phyloP scores from a whole-genome alignment of 2,797 vertebrate species.

The Micromesistius poutassou region DNA sequence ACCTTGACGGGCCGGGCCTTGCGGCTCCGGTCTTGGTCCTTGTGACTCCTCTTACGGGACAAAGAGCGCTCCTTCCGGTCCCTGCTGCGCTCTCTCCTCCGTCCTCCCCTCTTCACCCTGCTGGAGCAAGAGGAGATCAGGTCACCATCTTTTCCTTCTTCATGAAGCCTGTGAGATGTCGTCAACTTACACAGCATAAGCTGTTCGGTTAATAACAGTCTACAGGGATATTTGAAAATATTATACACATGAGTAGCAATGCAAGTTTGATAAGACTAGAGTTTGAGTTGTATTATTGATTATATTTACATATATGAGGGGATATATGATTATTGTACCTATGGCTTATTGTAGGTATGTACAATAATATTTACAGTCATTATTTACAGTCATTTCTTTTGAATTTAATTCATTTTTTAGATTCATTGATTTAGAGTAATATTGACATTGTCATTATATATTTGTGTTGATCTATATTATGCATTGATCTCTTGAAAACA shows the following conservation, averaged over 20 bases:
- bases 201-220: neutral
- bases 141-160: neutral
- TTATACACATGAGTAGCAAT: neutral
- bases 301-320: neutral
- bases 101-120: slow-evolving; percentile 87
- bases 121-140: neutral
- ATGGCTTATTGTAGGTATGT: neutral
- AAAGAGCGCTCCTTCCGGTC: slow-evolving; percentile 79
- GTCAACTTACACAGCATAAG: neutral
- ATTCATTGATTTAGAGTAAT: neutral
- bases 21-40: slow-evolving; percentile 78
- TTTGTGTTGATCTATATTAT: neutral
- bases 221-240: too few relatives aligned
- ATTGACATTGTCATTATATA: neutral
- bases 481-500: neutral
- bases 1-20: slow-evolving; percentile 55
- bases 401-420: too few relatives aligned
- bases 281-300: neutral
- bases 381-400: too few relatives aligned
- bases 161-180: too few relatives aligned
- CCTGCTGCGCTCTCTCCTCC: slow-evolving; percentile 79
- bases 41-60: slow-evolving; percentile 82
- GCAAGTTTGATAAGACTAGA: too few relatives aligned
- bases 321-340: neutral
- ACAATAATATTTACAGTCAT: neutral